Conservation (phyloP, 2,797 vertebrate species). For the Malurus leucopterus region DNA sequence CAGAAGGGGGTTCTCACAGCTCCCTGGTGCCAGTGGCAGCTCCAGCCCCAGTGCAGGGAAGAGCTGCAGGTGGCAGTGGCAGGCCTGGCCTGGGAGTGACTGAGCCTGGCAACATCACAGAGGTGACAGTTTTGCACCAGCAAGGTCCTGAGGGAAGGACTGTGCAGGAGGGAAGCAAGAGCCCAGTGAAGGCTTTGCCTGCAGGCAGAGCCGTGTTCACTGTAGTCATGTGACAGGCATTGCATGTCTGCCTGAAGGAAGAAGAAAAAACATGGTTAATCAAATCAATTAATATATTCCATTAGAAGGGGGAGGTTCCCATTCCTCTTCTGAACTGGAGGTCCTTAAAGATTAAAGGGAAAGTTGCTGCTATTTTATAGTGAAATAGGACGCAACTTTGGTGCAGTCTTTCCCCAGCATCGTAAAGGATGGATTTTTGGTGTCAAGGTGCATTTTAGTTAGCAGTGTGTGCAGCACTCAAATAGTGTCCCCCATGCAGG, state of each 20-base stretch:
- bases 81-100: background rate
- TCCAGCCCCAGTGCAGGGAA: background rate
- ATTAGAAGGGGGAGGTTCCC: background rate
- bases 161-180: background rate
- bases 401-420: background rate
- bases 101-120: fast-evolving
- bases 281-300: background rate
- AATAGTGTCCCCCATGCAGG: fast-evolving
- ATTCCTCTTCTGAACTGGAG: background rate
- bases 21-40: background rate
- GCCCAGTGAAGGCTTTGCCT: background rate
- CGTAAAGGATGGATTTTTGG: background rate
- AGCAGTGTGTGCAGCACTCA: background rate
- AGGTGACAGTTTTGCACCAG: background rate
- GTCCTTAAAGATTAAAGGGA: background rate
- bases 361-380: background rate
- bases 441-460: background rate
- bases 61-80: background rate
- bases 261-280: background rate
- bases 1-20: background rate
- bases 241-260: background rate
- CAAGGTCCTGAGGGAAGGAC: background rate
- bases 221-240: background rate
- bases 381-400: background rate
- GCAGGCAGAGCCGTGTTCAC: background rate